Evolutionary conservation across 2,113 vertebrate genomes (phyloP).

Genomic region (Rhipidura dahli): DNA sequence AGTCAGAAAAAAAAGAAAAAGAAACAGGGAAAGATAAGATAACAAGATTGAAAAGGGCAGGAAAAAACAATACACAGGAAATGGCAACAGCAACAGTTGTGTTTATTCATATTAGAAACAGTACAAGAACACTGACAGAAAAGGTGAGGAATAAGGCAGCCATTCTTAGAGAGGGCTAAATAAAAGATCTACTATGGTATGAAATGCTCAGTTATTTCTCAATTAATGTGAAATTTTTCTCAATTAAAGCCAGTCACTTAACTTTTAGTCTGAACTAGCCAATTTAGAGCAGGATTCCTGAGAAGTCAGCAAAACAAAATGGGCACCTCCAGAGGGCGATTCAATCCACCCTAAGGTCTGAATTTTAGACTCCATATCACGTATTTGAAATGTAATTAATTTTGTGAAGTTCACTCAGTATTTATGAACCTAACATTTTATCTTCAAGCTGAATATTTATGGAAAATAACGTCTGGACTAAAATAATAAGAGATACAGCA

Average conservation of each 20-base stretch:
- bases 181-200: not conserved
- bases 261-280: not conserved
- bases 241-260: not conserved
- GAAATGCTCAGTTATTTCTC: not conserved
- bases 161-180: not conserved
- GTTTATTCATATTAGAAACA: not conserved
- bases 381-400: not conserved
- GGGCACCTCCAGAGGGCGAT: constrained; percentile 50
- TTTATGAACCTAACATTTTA: not conserved
- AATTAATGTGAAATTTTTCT: not conserved
- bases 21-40: not conserved
- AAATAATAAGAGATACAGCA: not conserved
- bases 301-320: not conserved
- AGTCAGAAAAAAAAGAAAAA: not conserved
- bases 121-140: not conserved
- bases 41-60: not conserved
- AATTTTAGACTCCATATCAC: not conserved
- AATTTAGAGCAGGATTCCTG: not conserved
- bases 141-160: not conserved
- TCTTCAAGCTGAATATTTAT: not conserved
- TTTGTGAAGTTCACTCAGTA: not conserved
- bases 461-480: not conserved
- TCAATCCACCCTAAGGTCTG: not conserved
- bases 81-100: not conserved
- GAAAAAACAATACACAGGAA: constrained; percentile 9